phyloP scores from a whole-genome alignment of 2,113 vertebrate species.

The human region DNA sequence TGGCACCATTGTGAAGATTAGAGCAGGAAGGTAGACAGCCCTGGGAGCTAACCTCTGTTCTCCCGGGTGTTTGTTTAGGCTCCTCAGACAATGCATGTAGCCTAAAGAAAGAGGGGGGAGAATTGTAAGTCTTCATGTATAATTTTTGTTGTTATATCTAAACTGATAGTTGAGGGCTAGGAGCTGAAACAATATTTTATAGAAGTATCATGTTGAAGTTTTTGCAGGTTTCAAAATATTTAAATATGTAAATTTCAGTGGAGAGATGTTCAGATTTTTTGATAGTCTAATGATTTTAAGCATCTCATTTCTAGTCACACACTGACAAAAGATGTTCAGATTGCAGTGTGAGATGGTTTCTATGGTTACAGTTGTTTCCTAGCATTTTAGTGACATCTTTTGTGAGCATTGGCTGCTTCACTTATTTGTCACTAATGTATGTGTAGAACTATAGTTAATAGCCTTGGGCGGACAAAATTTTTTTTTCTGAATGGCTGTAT shows the following conservation, averaged over 20 bases:
- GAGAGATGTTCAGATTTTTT: slow-evolving; percentile 90
- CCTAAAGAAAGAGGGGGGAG: slow-evolving; percentile 75
- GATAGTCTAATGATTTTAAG: slow-evolving; percentile 92
- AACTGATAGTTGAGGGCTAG: slow-evolving; percentile 89
- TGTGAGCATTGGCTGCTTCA: slow-evolving; percentile 91
- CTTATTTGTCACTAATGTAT: slow-evolving; percentile 93
- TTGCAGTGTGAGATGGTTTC: slow-evolving; percentile 91
- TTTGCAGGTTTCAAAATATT: slow-evolving; percentile 92
- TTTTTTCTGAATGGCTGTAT: slow-evolving; percentile 88
- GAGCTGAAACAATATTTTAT: slow-evolving; percentile 91
- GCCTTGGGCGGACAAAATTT: slow-evolving; percentile 89
- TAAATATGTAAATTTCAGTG: slow-evolving; percentile 91
- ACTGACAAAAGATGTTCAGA: slow-evolving; percentile 92
- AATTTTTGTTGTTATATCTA: slow-evolving; percentile 87
- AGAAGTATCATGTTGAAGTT: slow-evolving; percentile 91
- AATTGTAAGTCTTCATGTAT: slow-evolving; percentile 82
- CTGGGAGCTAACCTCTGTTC: slow-evolving; percentile 65
- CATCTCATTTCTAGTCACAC: slow-evolving; percentile 91
- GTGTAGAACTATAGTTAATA: slow-evolving; percentile 92
- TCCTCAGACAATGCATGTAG: slow-evolving; percentile 68
- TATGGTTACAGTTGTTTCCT: slow-evolving; percentile 92
- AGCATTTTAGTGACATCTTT: slow-evolving; percentile 93
- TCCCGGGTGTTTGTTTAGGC: slow-evolving; percentile 71
- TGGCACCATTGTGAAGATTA: slow-evolving; percentile 69
- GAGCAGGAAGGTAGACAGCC: slow-evolving; percentile 72